phyloP scores from a whole-genome alignment of 2,888 invertebrate species.

The Crossocerus cetratus region DNA sequence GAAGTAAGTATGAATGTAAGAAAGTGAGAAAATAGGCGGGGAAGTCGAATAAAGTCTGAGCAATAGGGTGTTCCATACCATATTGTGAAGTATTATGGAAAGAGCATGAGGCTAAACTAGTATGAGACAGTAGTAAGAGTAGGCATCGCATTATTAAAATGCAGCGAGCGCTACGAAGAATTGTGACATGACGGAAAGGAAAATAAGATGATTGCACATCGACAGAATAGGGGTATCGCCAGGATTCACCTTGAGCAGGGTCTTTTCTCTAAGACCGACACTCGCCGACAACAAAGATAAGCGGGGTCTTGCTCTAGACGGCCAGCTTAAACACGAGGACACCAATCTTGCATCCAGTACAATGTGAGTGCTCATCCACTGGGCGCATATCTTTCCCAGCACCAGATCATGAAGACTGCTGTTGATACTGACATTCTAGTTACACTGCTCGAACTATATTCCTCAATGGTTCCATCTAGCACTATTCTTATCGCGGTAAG shows the following conservation, averaged over 20 bases:
- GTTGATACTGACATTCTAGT: too few relatives aligned
- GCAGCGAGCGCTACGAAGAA: constrained; percentile 55
- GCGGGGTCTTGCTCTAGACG: constrained; percentile 89
- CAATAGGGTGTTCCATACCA: too few relatives aligned
- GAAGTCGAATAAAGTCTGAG: too few relatives aligned
- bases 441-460: background rate
- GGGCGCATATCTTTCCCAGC: constrained; percentile 51
- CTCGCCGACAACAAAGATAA: constrained; percentile 91
- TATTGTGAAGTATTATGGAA: too few relatives aligned
- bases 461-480: background rate
- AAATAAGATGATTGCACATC: constrained; percentile 74
- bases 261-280: constrained; percentile 87
- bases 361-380: constrained; percentile 81
- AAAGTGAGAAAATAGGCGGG: too few relatives aligned
- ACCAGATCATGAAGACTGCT: too few relatives aligned
- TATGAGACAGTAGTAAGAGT: too few relatives aligned
- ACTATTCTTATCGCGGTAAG: background rate
- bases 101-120: too few relatives aligned
- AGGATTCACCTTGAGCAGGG: constrained; percentile 91
- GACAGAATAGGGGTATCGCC: constrained; percentile 88
- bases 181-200: constrained; percentile 64
- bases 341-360: constrained; percentile 92
- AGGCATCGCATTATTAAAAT: constrained; percentile 29
- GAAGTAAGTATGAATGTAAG: too few relatives aligned
- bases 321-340: constrained; percentile 92